Evolutionary conservation across 2,888 invertebrate species (phyloP), one percentile per base, ranked within the genome.

Genomic region (Melanostoma mellinum): DNA sequence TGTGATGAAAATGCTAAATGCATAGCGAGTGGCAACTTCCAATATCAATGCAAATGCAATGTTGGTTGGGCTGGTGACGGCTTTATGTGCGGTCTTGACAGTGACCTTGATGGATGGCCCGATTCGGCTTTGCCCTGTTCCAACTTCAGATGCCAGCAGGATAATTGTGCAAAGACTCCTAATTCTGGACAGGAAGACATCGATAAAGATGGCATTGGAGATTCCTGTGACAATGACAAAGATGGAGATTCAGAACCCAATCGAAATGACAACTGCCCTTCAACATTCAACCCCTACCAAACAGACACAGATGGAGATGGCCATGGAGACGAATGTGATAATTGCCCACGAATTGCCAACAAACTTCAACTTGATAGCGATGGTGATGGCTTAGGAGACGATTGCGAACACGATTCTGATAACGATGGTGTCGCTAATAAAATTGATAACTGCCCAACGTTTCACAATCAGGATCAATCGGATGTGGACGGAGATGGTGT

Each of bases 141-240:
- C 0, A 95, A 96, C 79, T 89, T 91, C 1, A 93, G 93, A 56
- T 98, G 98, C 87, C 92, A 93, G 75, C 94, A 94, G 88, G 98
- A 99, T 91, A 99, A 98, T 91, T 99, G 98, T 88, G 94, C 94
- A 0, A 91, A 92, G 8, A 94, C 95, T 0, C 98, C 98, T 0
- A 98, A 98, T 92, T 97, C 97, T 0, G 98, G 98, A 0, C 98
- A 98, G 90, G 97, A 98, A 89, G 98, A 98, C 89, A 95, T 96
- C 0, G 98, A 98, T 87, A 90, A 93, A 0, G 98, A 98, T 89
- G 95, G 95, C 0, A 90, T 95, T 5, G 98, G 98, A 69, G 97
- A 96, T 92, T 95, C 95, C 2, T 98, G 98, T 88, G 98, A 99
- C 89, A 93, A 94, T 0, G 98, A 99, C 90, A 97, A 97, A 6